phyloP scores from a whole-genome alignment of 1,140 invertebrate genomes.

The Parasteatoda tepidariorum region DNA sequence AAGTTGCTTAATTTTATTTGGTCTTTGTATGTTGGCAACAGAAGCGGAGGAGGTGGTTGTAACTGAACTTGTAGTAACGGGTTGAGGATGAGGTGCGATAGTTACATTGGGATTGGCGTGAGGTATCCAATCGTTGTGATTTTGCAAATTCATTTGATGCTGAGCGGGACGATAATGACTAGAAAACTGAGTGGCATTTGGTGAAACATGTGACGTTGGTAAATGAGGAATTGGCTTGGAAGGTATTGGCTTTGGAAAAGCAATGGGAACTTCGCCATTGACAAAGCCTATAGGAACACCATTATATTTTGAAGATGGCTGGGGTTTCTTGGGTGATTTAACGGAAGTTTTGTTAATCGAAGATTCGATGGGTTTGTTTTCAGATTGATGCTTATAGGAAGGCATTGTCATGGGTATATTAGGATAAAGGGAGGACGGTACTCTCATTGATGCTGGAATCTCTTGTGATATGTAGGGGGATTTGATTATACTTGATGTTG shows the following conservation, averaged over 20 bases:
- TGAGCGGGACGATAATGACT: conserved; percentile 54
- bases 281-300: conserved; percentile 25
- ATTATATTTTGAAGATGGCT: conserved; percentile 27
- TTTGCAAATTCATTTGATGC: conserved; percentile 44
- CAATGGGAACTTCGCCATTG: conserved; percentile 27
- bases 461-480: conserved; percentile 10
- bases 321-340: conserved; percentile 39
- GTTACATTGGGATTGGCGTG: conserved; percentile 53
- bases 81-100: conserved; percentile 32
- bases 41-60: neutral
- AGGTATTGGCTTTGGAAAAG: conserved; percentile 13
- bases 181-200: conserved; percentile 23
- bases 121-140: conserved; percentile 44
- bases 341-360: neutral
- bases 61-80: neutral
- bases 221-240: conserved; percentile 52
- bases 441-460: neutral
- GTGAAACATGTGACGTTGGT: conserved; percentile 7
- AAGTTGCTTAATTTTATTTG: neutral
- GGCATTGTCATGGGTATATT: neutral
- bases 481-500: conserved; percentile 7
- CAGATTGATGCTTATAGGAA: conserved; percentile 24
- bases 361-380: neutral
- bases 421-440: conserved; percentile 20
- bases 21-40: conserved; percentile 1